phyloP scores from a whole-genome alignment of 2,888 invertebrate species.

The Helobdella robusta region DNA sequence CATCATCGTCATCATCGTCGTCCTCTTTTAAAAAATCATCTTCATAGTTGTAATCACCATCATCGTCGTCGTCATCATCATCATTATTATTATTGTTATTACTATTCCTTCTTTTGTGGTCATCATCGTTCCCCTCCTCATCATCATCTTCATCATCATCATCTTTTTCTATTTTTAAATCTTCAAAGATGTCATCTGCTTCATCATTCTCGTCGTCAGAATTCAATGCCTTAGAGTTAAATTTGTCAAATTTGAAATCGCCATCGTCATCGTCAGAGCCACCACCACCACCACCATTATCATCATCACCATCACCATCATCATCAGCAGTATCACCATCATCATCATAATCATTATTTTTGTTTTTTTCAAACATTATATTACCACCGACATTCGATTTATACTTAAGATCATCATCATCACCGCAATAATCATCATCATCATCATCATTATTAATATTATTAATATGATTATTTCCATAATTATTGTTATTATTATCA shows the following conservation, averaged over 20 bases:
- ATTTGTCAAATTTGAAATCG: not conserved
- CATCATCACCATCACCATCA: slow-evolving; percentile 25
- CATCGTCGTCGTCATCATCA: slow-evolving; percentile 18
- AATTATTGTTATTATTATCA: too few relatives aligned
- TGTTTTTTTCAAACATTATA: too few relatives aligned
- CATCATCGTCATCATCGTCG: not conserved
- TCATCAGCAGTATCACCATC: slow-evolving; percentile 24
- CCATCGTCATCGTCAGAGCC: slow-evolving; percentile 17
- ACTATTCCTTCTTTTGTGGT: not conserved
- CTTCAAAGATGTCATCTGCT: not conserved
- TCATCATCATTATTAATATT: too few relatives aligned
- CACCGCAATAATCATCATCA: too few relatives aligned
- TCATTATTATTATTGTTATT: slow-evolving; percentile 6
- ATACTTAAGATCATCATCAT: too few relatives aligned
- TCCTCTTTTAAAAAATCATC: not conserved
- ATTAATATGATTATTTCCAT: too few relatives aligned
- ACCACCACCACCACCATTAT: slow-evolving; percentile 19
- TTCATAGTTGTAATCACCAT: slow-evolving; percentile 6
- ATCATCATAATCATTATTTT: too few relatives aligned
- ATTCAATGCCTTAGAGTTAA: not conserved
- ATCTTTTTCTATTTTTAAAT: slow-evolving; percentile 7
- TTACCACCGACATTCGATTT: too few relatives aligned
- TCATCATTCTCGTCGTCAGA: slow-evolving; percentile 1
- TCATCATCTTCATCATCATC: slow-evolving; percentile 15
- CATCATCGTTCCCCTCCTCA: slow-evolving; percentile 15